Base-by-base conservation (phyloP, 2,113 vertebrate genomes). In the Solenodon paradoxus region DNA sequence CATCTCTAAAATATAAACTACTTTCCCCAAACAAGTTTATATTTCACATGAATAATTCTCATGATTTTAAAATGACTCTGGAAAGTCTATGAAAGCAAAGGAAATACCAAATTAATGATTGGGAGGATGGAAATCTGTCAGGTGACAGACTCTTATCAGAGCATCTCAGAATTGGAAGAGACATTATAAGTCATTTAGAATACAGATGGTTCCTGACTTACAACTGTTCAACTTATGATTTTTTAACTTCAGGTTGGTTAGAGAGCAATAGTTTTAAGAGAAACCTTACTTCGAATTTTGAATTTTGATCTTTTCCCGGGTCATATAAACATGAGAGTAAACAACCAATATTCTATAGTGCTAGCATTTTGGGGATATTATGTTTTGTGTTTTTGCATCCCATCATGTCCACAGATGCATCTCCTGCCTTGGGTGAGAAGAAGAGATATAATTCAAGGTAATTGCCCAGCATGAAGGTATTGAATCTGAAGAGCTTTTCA, bases 1-100 rank as follows among this genome's bases (percentile, higher is more conserved):
- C 74, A 89, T 95, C 83, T 61, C 81, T 97, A 92, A 96, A 95
- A 97, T 92, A 97, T 38, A 92, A 42, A 51, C 63, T 40, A 61
- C 69, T 95, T 77, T 95, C 64, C 10, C 26, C 35, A 77, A 94
- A 74, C 2, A 77, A 92, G 51, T 78, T 77, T 49, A 45, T n/a
- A 8, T 80, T 90, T 68, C 12, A 24, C 24, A 9, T 69, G 10
- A 57, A 28, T 82, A 74, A 57, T 68, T 69, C 19, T 94, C 9
- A 24, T 51, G 55, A 32, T 55, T 92, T 45, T 57, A 22, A 82
- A 78, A n/a, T 75, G 47, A 63, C 35, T 84, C 40, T 72, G 24
- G 24, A 75, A 45, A 35, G 59, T 49, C 32, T 61, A 5, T 88
- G 61, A 81, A 53, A 64, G 3, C 10, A 68, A 5, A 80, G 28